Base-by-base conservation (phyloP, 2,113 vertebrate genomes). In the Dendrocopos noguchii region DNA sequence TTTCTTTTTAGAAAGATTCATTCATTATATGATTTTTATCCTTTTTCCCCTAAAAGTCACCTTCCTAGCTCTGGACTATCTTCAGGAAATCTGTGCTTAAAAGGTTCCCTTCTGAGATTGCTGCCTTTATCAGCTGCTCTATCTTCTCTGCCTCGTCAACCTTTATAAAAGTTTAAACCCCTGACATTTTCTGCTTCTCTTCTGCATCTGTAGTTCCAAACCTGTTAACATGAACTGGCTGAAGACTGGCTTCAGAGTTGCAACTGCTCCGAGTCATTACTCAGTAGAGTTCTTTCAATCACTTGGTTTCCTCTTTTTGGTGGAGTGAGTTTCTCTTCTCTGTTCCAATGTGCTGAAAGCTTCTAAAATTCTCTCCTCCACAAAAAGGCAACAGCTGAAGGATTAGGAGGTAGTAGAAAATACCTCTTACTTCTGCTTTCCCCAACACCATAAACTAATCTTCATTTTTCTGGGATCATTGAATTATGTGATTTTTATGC, bases 171-270 rank as follows among this genome's bases (percentile, higher is more conserved):
- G 52, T 77, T 93, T 87, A 67, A 91, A 70, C 19, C 84, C 56
- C 60, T 92, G 72, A 81, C 56, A 94, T 94, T 92, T 93, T 82
- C 60, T 59, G 46, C 24, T 80, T 66, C 59, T 77, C 59, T 70
- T 74, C 50, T 82, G 29, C 75, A 77, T 66, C 34, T 80, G 60
- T 55, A 71, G 9, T 42, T 89, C 60, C 68, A 71, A 89, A 87
- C 13, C 36, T 77, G 16, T 60, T 72, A 73, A 6, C 55, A n/a
- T 12, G n/a, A 91, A 94, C 52, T 60, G 66, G 36, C 56, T 84
- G 14, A 91, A 84, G 87, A 44, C 12, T 63, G 50, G 21, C 24
- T 87, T 86, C 56, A 63, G 46, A 87, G 21, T 66, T 95, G 73
- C 42, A 75, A 47, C 18, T 72, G 25, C 25, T 78, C 2, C 55